Evolutionary conservation across 64 coral and sea anemone species (phyloP), one percentile per base, ranked within the genome.

Genomic region (Acropora yongei): DNA sequence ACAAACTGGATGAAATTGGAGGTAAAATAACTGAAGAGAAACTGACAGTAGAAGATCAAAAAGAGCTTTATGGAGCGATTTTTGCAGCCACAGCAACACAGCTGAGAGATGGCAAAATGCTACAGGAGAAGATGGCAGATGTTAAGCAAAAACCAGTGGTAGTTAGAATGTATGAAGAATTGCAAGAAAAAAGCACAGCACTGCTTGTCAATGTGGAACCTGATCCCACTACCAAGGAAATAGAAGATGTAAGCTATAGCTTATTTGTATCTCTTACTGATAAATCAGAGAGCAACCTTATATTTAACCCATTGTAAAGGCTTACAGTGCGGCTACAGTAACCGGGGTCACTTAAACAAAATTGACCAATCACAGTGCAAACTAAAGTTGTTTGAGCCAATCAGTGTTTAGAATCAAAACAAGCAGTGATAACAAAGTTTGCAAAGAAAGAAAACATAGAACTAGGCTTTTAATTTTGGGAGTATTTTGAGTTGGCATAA

Each of bases 81-180:
- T 90, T 89, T 42, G 83, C 93, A 65, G 97, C 94, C 42, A 94
- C 97, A 1, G 91, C 94, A 6, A 82, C 88, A 17, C 91, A 93
- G 12, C 60, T 99, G 5, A 72, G 94, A 11, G 97, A 96, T 84
- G 97, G 97, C 0, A 89, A 86, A 51, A 30, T 99, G 17, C 44
- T 99, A 10, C 90, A 92, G 44, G 94, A 96, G 75, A 95, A 94
- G 47, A 86, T 93, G 55, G 73, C 81, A 86, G 86, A 90, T 14
- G 66, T 79, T 13, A 94, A 91, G 41, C 94, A 93, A 49, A 91
- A 91, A 76, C 97, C 91, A 81, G 94, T 97, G 5, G 88, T 97
- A 39, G 95, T 97, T 10, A 93, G 91, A 67, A 99, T 99, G 79
- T 99, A 96, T 40, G 94, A 99, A 12, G 94, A 99, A 69, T 75